Evolutionary conservation across 2,113 vertebrate species (phyloP), one percentile per base, ranked within the genome.

Genomic region (Pseudois nayaur): DNA sequence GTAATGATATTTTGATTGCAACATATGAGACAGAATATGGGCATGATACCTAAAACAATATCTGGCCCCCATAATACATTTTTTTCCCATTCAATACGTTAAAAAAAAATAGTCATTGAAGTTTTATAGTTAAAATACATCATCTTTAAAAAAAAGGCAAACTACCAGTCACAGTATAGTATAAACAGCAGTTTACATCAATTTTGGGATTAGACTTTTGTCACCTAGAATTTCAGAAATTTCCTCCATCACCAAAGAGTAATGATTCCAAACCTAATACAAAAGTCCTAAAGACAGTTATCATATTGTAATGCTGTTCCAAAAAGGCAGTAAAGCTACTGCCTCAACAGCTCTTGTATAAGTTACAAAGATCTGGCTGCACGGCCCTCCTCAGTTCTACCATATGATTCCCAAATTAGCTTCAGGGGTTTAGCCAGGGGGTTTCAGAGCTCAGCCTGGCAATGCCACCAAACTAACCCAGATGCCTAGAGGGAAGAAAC

Each of bases 151-250:
- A 74, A 89, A 7, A 13, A 93, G 48, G 11, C 25, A 84, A 91
- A 93, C 48, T 67, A 82, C 48, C 23, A 87, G 29, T 31, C 89
- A 62, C 31, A 15, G 94, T 40, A 82, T 57, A 83, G 48, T 40
- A 92, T 29, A 95, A 92, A 87, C 19, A 76, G 16, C 64, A 87
- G 55, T 83, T 89, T 87, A 87, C 13, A 83, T 48, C 29, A 91
- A 71, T 71, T 87, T 88, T 55, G 1, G 84, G 25, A 92, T 92
- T 89, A 92, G 36, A 95, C 13, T 78, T 78, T 96, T 55, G 95
- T 54, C 64, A 91, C 40, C 45, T 52, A 92, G 78, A 94, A 95
- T 92, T 91, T 89, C 50, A 93, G 91, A 87, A 94, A 40, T 89
- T 78, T 71, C 81, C 57, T 95, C 48, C 71, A 83, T 67, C 55